Evolutionary conservation across 2,113 vertebrate species (phyloP).

Genomic region (Scomber japonicus): DNA sequence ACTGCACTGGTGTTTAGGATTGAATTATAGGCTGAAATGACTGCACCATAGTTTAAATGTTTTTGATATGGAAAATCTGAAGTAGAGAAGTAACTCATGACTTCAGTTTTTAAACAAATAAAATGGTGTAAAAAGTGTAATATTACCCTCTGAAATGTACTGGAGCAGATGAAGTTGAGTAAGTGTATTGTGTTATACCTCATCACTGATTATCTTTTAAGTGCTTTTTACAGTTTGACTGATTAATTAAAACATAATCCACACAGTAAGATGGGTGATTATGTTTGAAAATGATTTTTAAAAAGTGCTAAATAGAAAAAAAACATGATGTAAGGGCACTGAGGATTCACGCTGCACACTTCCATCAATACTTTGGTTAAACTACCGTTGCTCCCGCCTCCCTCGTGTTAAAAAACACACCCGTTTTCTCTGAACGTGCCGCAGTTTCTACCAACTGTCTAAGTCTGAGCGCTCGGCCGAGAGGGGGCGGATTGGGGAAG

Average conservation of each 20-base stretch:
- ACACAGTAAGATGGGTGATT: neutral
- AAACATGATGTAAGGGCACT: neutral
- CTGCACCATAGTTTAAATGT: too few species aligned
- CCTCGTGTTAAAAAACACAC: constrained; percentile 43
- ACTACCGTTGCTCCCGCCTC: constrained; percentile 3
- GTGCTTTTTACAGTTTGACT: neutral
- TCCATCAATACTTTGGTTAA: neutral
- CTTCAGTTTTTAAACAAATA: neutral
- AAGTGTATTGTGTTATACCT: neutral
- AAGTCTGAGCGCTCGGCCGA: constrained; percentile 23
- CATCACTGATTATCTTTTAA: neutral
- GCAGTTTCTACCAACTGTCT: neutral
- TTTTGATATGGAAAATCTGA: neutral
- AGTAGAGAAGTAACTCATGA: too few species aligned
- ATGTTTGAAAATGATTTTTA: neutral
- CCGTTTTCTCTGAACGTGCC: neutral
- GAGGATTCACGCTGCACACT: neutral
- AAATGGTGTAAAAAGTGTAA: neutral
- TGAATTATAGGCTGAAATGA: neutral
- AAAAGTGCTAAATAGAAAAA: neutral
- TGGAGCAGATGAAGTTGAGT: neutral
- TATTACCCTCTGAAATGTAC: neutral
- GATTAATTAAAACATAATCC: too few species aligned
- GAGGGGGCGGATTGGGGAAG: neutral
- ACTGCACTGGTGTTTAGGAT: neutral